Percentiles rank a stretch among this genome's conserved stretches.
Conservation (phyloP, 2,113 vertebrate genomes). For the Hassar affinis region DNA sequence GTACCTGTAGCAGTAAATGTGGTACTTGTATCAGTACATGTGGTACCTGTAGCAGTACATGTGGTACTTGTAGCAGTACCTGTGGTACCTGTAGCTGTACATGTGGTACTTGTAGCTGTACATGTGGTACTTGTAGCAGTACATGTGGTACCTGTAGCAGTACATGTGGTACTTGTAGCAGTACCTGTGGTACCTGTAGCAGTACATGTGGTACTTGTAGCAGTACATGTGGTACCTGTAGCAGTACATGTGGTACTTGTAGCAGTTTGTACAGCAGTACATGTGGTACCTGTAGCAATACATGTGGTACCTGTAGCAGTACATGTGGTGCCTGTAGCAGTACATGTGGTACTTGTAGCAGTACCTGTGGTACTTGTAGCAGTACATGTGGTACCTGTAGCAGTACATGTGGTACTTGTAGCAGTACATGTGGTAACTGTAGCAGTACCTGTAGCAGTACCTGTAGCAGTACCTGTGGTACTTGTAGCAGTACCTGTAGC, state of each 20-base stretch:
- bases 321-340: not conserved
- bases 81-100: too few species aligned
- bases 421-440: constrained; percentile 65
- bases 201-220: too few species aligned
- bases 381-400: not conserved
- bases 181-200: too few species aligned
- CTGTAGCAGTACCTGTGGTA: not conserved
- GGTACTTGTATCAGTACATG: too few species aligned
- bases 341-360: not conserved
- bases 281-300: not conserved
- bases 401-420: constrained; percentile 53
- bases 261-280: too few species aligned
- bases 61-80: too few species aligned
- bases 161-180: too few species aligned
- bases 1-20: too few species aligned
- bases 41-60: too few species aligned
- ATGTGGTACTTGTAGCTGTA: too few species aligned
- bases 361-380: not conserved
- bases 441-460: not conserved
- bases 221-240: not conserved
- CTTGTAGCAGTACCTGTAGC: not conserved
- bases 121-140: too few species aligned
- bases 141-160: too few species aligned
- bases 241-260: not conserved
- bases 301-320: not conserved